Conservation (phyloP, 2,113 vertebrate genomes). For the Phodopus roborovskii region DNA sequence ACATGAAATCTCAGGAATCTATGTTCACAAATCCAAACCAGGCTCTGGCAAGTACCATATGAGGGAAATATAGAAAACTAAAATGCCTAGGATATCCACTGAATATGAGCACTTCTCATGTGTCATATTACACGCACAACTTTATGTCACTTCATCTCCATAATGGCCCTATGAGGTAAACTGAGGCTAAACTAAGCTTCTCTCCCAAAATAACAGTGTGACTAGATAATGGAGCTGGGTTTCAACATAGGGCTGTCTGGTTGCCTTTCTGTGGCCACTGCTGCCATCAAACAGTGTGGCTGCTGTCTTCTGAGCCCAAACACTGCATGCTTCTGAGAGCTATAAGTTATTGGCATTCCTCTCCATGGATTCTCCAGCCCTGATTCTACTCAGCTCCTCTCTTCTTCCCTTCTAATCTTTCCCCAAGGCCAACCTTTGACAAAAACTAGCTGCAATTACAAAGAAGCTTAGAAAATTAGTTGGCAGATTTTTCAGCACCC, state of each 20-base stretch:
- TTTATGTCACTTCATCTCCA: not conserved
- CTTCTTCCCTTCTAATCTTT: constrained; percentile 8
- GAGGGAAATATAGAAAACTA: not conserved
- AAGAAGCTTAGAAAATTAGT: not conserved
- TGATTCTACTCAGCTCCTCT: not conserved
- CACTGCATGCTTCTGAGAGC: not conserved
- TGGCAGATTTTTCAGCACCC: not conserved
- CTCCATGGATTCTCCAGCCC: not conserved
- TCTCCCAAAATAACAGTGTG: not conserved
- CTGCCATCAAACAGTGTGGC: not conserved
- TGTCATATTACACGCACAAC: not conserved
- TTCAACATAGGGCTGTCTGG: not conserved
- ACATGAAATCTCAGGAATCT: constrained; percentile 2
- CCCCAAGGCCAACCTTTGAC: not conserved
- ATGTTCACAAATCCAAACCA: not conserved
- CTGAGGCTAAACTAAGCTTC: not conserved
- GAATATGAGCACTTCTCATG: not conserved
- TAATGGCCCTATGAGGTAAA: not conserved
- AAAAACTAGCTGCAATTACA: not conserved
- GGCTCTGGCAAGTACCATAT: not conserved
- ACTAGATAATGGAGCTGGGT: not conserved
- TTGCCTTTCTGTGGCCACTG: not conserved
- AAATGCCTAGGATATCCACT: not conserved
- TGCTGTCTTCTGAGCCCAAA: not conserved
- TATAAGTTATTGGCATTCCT: not conserved